Evolutionary conservation across 2,888 invertebrate genomes (phyloP).

Genomic region (Apamea sordens): DNA sequence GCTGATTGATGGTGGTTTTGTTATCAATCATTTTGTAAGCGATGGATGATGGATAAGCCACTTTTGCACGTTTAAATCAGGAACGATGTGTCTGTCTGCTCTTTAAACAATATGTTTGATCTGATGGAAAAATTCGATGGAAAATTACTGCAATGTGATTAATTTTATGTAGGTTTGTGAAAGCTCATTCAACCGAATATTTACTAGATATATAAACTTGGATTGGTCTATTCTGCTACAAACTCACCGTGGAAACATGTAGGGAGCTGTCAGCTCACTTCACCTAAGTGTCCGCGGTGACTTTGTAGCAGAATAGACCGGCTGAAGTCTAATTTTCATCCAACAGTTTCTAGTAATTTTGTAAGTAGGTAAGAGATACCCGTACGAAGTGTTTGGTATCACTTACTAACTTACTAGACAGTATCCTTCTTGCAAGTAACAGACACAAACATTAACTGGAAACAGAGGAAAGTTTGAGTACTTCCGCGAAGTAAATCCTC

Average conservation of each 20-base stretch:
- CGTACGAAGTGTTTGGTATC: not conserved
- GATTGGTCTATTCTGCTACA: not conserved
- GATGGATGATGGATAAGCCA: not conserved
- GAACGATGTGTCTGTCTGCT: not conserved
- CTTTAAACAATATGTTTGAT: not conserved
- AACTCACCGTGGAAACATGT: too few relatives aligned
- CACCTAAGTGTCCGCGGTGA: not conserved
- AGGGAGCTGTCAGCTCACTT: not conserved
- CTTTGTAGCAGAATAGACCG: not conserved
- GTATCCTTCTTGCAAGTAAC: not conserved
- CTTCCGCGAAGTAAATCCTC: not conserved
- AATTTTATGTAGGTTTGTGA: not conserved
- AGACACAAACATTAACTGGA: not conserved
- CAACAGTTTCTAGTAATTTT: not conserved
- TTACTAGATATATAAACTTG: not conserved
- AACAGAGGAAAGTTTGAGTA: not conserved
- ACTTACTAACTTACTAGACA: not conserved
- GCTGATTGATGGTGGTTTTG: conserved; percentile 29
- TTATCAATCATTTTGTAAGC: conserved; percentile 30
- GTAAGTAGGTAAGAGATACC: not conserved
- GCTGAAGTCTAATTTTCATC: not conserved
- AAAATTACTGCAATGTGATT: not conserved
- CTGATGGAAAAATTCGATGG: not conserved
- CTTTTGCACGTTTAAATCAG: conserved; percentile 6
- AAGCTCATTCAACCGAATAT: not conserved